Conservation (phyloP, 2,113 vertebrate species). For the Aegithalos caudatus region DNA sequence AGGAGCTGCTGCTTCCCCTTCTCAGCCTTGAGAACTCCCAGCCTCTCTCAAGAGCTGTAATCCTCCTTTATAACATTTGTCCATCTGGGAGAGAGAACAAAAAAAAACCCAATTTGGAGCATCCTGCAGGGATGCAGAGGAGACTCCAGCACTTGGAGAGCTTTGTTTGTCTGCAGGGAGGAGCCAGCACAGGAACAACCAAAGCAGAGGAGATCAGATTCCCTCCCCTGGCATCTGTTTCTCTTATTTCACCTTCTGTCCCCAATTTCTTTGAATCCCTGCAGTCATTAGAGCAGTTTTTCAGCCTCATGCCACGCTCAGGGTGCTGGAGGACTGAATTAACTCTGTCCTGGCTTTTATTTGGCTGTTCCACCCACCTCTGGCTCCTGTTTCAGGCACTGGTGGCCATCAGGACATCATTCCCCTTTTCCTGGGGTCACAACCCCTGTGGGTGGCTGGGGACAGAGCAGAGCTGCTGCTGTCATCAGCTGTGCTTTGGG, state of each 20-base stretch:
- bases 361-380: not conserved
- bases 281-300: not conserved
- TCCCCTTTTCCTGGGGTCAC: not conserved
- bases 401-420: not conserved
- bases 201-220: not conserved
- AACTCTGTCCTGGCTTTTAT: accelerated
- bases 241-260: not conserved
- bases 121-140: not conserved
- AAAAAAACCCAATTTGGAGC: not conserved
- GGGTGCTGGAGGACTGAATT: not conserved
- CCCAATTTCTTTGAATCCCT: not conserved
- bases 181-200: not conserved
- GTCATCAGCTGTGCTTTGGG: not conserved
- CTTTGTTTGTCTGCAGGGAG: not conserved
- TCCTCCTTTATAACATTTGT: not conserved
- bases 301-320: accelerated
- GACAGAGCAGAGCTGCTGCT: not conserved
- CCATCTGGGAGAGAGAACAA: not conserved
- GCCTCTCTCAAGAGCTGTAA: accelerated
- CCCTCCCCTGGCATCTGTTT: not conserved
- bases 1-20: not conserved
- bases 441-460: accelerated
- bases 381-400: accelerated
- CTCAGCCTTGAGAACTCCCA: not conserved
- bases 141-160: not conserved